Evolutionary conservation across 2,113 vertebrate species (phyloP).

Genomic region (Petroica traversi): DNA sequence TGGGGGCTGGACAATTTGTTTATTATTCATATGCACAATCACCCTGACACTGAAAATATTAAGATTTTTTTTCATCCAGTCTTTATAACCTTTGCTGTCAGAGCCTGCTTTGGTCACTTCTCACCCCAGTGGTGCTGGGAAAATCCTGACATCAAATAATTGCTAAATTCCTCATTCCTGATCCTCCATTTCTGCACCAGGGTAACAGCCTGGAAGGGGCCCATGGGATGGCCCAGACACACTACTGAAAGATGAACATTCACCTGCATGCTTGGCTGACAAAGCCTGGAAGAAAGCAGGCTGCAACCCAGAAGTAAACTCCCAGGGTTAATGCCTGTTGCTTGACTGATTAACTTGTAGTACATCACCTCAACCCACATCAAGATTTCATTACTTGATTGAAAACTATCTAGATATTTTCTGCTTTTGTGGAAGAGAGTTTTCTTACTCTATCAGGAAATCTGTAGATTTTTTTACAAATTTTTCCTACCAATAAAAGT

Average conservation of each 20-base stretch:
- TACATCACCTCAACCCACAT: background rate
- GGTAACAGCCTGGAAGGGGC: background rate
- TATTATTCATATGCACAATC: background rate
- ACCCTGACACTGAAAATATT: background rate
- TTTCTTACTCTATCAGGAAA: background rate
- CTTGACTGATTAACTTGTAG: background rate
- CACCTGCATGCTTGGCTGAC: background rate
- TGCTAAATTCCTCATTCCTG: background rate
- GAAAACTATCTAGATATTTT: background rate
- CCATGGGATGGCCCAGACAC: background rate
- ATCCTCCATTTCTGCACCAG: background rate
- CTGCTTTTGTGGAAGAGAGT: background rate
- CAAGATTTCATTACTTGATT: background rate
- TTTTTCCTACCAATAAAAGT: background rate
- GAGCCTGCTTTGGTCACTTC: background rate
- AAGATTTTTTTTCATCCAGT: background rate
- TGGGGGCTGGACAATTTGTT: background rate
- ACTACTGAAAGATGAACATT: background rate
- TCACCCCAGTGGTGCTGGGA: background rate
- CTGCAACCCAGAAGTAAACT: background rate
- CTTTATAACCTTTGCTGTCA: background rate
- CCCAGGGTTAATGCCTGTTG: background rate
- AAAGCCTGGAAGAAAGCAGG: background rate
- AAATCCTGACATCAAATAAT: background rate
- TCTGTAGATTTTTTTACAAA: rapidly evolving